Evolutionary conservation across 2,113 vertebrate species (phyloP).

Genomic region (Amia ocellicauda): DNA sequence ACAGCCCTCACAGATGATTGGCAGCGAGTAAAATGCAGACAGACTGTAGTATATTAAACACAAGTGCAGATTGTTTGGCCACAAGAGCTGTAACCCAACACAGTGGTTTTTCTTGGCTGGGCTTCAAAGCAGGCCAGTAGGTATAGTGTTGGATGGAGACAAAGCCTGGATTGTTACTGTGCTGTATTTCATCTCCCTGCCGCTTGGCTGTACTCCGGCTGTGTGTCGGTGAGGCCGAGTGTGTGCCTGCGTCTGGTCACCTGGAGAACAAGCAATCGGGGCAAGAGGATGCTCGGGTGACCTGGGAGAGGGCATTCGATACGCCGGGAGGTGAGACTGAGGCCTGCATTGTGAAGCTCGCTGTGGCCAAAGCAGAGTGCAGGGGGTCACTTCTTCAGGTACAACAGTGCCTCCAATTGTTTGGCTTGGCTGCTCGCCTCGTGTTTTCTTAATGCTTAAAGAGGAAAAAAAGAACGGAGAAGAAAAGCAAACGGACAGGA

Average conservation of each 20-base stretch:
- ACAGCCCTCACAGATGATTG: conserved; percentile 66
- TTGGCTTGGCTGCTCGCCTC: conserved; percentile 34
- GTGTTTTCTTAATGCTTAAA: conserved; percentile 21
- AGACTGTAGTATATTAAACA: conserved; percentile 80
- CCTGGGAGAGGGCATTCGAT: conserved; percentile 51
- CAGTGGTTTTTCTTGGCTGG: conserved; percentile 80
- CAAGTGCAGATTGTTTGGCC: conserved; percentile 78
- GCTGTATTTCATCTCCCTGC: conserved; percentile 63
- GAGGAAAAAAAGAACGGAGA: neutral
- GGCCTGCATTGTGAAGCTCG: conserved; percentile 40
- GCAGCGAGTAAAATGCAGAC: conserved; percentile 71
- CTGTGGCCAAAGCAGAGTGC: conserved; percentile 33
- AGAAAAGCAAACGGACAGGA: no score
- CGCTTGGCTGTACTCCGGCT: conserved; percentile 52
- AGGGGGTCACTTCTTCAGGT: conserved; percentile 47
- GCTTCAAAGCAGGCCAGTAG: conserved; percentile 76
- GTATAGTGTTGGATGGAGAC: conserved; percentile 71
- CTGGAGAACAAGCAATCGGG: conserved; percentile 49
- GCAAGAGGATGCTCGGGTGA: conserved; percentile 48
- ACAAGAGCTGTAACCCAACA: conserved; percentile 78
- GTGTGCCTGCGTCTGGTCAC: conserved; percentile 58
- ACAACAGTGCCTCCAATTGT: conserved; percentile 34
- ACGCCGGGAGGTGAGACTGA: conserved; percentile 46
- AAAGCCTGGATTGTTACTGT: conserved; percentile 78
- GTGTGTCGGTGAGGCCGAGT: conserved; percentile 56